These are phyloP conservation scores for Nyctereutes procyonoides DNA, from an alignment of 2,113 vertebrate species.

Conservation along the genomic window DNA sequence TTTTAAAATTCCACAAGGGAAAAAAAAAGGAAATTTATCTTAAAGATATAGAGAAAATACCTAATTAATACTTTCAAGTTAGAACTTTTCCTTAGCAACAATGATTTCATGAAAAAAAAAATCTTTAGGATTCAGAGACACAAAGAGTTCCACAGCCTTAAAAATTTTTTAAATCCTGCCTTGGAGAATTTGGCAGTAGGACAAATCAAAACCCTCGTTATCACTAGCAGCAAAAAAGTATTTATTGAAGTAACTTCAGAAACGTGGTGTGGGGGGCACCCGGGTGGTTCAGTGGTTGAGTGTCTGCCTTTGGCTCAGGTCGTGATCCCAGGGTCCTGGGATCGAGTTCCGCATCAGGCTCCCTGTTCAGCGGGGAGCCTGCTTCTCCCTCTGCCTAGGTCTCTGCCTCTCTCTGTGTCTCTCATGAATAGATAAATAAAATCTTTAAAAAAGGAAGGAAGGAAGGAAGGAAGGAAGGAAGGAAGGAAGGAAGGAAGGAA, in stretches of 20 bases:
- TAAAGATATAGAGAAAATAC: neutral
- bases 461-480: no score
- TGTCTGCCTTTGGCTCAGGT: no score
- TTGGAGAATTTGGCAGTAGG: neutral
- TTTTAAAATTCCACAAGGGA: constrained; percentile 42
- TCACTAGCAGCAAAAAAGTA: neutral
- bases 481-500: no score
- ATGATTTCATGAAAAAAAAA: constrained; percentile 22
- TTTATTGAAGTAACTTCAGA: neutral
- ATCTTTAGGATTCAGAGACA: neutral
- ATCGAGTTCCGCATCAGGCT: no score
- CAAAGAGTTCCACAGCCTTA: neutral
- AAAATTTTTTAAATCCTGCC: constrained; percentile 26
- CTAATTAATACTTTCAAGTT: constrained; percentile 49
- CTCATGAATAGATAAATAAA: no score
- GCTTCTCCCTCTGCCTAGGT: no score
- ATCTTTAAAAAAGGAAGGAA: no score
- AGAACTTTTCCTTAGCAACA: constrained; percentile 40
- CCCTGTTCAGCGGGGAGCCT: no score
- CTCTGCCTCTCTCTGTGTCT: no score
- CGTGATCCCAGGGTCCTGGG: no score
- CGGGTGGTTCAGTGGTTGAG: no score
- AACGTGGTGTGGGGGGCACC: neutral
- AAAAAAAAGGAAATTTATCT: neutral
- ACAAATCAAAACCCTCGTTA: neutral